Base-by-base conservation (phyloP, 2,113 vertebrate genomes). In the Phalacrocorax pelagicus region DNA sequence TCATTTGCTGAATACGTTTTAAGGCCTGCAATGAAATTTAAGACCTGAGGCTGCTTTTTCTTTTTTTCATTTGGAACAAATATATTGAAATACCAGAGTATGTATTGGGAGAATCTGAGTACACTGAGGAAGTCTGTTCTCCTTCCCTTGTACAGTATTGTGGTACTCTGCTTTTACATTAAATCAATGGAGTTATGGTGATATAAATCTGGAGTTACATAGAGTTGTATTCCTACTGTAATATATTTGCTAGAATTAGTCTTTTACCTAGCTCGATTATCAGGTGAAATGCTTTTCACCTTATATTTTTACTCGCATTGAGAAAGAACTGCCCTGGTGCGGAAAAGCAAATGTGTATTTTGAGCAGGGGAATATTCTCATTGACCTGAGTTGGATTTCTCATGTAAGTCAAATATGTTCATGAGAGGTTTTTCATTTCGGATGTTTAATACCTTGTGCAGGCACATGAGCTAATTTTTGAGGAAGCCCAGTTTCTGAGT, bases 291-390 rank as follows among this genome's bases (percentile, higher is more conserved):
- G 46, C 42, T 77, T 77, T 83, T 81, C 63, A 14, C 42, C 4
- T 66, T 59, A 14, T 0, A 0, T 23, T 81, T 90, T 63, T 22
- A 27, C 38, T 71, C 1, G 1, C 12, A 9, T 3, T 30, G 42
- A 81, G 47, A 65, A 81, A 61, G 14, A 80, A 63, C 30, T 81
- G 51, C 52, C 42, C 23, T 36, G n/a, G 8, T 73, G 34, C 74
- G 42, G 32, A 73, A 83, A 66, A 86, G 26, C 34, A 69, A 75
- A 27, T 1, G 3, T 21, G 12, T 57, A 9, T 69, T 81, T 88
- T 55, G 69, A 90, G 4, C 11, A 11, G 47, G 30, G 23, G 29
- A 42, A 36, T 47, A 67, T 66, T 81, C 38, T 83, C 4, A 9
- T 18, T 51, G 72, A 47, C 27, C 42, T 13, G 17, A 81, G 40